Evolutionary conservation across 2,888 invertebrate genomes (phyloP).

Genomic region (Spodoptera littoralis): DNA sequence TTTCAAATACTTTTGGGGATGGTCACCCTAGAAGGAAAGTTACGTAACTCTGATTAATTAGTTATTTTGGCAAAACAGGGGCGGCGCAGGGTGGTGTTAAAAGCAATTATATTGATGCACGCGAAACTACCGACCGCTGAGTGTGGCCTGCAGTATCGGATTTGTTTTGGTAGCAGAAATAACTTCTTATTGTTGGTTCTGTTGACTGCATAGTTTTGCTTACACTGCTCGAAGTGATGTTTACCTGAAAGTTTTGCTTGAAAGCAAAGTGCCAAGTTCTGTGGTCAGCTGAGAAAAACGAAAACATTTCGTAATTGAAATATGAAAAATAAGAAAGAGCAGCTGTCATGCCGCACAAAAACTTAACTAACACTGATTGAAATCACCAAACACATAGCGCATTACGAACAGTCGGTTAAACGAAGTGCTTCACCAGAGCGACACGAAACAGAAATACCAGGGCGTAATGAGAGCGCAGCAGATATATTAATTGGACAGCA

Average conservation of each 20-base stretch:
- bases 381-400: constrained; percentile 34
- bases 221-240: constrained; percentile 1
- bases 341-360: constrained; percentile 10
- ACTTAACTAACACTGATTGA: constrained; percentile 21
- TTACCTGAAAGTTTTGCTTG: background rate
- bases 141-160: constrained; percentile 20
- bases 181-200: constrained; percentile 9
- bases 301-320: background rate
- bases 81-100: constrained; percentile 61
- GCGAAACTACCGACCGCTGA: constrained; percentile 46
- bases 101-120: constrained; percentile 68
- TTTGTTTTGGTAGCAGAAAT: constrained; percentile 34
- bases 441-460: constrained; percentile 75
- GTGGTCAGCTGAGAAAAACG: background rate
- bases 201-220: background rate
- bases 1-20: constrained; percentile 45
- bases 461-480: constrained; percentile 70
- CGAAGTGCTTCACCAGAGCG: constrained; percentile 55
- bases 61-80: constrained; percentile 62
- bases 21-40: constrained; percentile 52
- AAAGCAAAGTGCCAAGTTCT: background rate
- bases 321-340: background rate
- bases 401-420: constrained; percentile 45
- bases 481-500: constrained; percentile 76
- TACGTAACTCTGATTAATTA: constrained; percentile 67